Conservation (phyloP, 2,113 vertebrate species). For the Hippocampus abdominalis region DNA sequence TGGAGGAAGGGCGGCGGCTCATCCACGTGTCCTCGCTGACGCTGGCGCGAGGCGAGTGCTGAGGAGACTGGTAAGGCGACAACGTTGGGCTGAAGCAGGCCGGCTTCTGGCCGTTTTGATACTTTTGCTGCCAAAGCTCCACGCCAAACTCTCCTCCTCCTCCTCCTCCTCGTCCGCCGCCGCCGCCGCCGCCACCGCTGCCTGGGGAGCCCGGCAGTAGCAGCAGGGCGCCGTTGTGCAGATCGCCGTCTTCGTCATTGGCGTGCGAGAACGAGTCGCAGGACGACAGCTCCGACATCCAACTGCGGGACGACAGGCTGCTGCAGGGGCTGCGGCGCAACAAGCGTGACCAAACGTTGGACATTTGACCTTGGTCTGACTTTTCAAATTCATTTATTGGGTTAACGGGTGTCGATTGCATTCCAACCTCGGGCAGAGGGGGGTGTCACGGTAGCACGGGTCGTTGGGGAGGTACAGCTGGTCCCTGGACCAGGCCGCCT, state of each 20-base stretch:
- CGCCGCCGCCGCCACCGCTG: constrained; percentile 22
- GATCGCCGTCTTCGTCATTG: constrained; percentile 82
- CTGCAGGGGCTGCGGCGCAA: constrained; percentile 60
- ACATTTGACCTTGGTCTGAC: too few species aligned
- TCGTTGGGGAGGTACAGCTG: constrained; percentile 92
- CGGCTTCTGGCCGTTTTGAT: constrained; percentile 56
- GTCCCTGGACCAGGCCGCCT: constrained; percentile 68
- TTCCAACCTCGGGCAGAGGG: constrained; percentile 48
- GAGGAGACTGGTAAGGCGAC: constrained; percentile 84
- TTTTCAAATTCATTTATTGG: too few species aligned
- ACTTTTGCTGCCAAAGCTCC: constrained; percentile 81
- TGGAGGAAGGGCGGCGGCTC: constrained; percentile 75
- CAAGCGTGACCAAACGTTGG: too few species aligned
- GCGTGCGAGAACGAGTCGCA: constrained; percentile 91
- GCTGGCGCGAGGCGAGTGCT: constrained; percentile 87
- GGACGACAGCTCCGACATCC: constrained; percentile 82
- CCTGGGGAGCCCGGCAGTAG: constrained; percentile 80
- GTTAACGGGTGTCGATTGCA: not conserved
- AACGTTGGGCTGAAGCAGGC: constrained; percentile 75
- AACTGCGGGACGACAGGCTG: constrained; percentile 75
- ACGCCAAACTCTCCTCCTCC: constrained; percentile 76
- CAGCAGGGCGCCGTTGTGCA: constrained; percentile 82
- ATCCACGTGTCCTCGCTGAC: constrained; percentile 94
- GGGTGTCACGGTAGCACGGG: constrained; percentile 81
- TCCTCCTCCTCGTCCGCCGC: too few species aligned